Evolutionary conservation across 1,140 invertebrate species (phyloP), one percentile per base, ranked within the genome.

Genomic region (Bicyclus anynana): DNA sequence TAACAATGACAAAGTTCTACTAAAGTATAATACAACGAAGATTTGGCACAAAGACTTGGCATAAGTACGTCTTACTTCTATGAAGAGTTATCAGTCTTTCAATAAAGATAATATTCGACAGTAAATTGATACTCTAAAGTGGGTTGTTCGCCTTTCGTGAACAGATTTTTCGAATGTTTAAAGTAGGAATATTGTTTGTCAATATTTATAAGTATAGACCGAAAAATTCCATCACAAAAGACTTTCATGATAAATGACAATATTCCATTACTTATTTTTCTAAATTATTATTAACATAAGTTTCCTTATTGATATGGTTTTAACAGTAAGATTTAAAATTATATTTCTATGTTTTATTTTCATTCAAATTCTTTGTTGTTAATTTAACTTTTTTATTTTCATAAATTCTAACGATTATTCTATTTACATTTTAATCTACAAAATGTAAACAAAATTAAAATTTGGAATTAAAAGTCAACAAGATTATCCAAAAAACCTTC

Each of bases 81-180:
- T 67, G 53, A 57, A 67, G 64, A 73, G 72, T 44, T 65, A 71
- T 80, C 77, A 80, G 77, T 80, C 77, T 80, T 80, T 73, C 58
- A 77, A 77, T 67, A 73, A 77, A 71, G 65, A 75, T 67, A 65
- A 59, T 66, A 67, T 65, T 59, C 59, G 53, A 67, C 48, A 62
- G 35, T 57, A 44, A 26, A 48, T 53, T 38, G 23, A 53, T 35
- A 53, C 23, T 14, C 51, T 53, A 53, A 53, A 53, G 27, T 53
- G 51, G 38, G 35, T 29, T 52, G 33, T 23, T 53, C 7, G 21
- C 23, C 37, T 53, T 53, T 53, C 51, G 51, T 53, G 51, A 42
- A 27, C 12, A 23, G n/a, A 38, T 17, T 20, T 51, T 51, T 51
- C 18, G 40, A 44, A 38, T n/a, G n/a, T n/a, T n/a, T n/a, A n/a